Evolutionary conservation across 2,888 invertebrate genomes (phyloP), one percentile per base, ranked within the genome.

Genomic region (Escarpia spicata): DNA sequence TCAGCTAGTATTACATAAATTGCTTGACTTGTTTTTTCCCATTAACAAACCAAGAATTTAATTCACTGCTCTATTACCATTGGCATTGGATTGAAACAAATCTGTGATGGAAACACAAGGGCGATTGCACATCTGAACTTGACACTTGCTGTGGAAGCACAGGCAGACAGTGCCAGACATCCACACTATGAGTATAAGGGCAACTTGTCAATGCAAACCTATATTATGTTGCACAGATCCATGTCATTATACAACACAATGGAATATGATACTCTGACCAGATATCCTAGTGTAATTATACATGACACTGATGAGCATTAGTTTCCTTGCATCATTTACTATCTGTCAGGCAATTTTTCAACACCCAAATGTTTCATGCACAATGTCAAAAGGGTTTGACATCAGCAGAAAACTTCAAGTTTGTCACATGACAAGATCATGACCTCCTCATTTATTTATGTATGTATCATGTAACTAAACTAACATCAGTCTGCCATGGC

Each of bases 261-360:
- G n/a, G 75, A 26, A 75, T 75, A 26, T 75, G 75, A 75, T 75
- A 75, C 75, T 75, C 75, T 75, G 75, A 75, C 75, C n/a, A 75
- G 75, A 75, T 75, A 75, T 75, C 75, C 75, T 26, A n/a, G 75
- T 75, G 26, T 26, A 75, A 75, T 26, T 26, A 75, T 26, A 75
- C 52, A 52, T 26, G n/a, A 75, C 26, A 75, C 6, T 6, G 19
- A n/a, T 6, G 26, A 75, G 75, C 26, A 75, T 75, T 75, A 75
- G 75, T 75, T 75, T 75, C 75, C 26, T n/a, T 15, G 26, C n/a
- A n/a, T n/a, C 26, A 75, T 75, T 75, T 26, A n/a, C 75, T 75
- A n/a, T 75, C 19, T 75, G 75, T 75, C 75, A 75, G n/a, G 75
- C n/a, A 19, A 75, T 75, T 75, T 75, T 75, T 75, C 75, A 75